Evolutionary conservation across 2,888 invertebrate genomes (phyloP), one percentile per base, ranked within the genome.

Genomic region (Tetrapedia diversipes): DNA sequence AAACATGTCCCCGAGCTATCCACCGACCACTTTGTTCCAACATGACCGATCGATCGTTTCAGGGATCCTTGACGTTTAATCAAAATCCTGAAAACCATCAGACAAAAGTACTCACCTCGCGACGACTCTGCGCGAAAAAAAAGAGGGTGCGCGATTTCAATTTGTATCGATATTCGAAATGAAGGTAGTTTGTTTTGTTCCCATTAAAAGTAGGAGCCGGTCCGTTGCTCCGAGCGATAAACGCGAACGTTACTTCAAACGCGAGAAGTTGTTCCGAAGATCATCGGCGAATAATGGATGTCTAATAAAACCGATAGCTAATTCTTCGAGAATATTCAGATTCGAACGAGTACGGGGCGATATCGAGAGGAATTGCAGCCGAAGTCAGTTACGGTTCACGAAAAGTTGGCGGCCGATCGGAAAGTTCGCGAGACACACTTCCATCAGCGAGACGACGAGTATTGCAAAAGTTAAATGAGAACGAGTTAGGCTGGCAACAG

Each of bases 381-480:
- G 24, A 60, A 77, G 59, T 69, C 63, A 66, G 59, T 64, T 74
- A 70, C 63, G 43, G 34, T 72, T 43, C 47, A 11, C 39, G 32
- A 45, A 76, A 47, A 45, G 56, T 76, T 72, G 29, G 6, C 27
- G 24, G 49, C 47, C 60, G 61, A 61, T 61, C 32, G 68, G 54
- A 57, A 59, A 65, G 60, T 73, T 68, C 34, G 49, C 59, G 53
- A 32, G 65, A 60, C 74, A 71, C 24, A 45, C 49, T 45, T 37
- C 27, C 29, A 54, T 32, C 51, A 4, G 61, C 27, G 41, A 22
- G 68, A 43, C 49, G 60, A 71, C 24, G 56, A 69, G 34, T 76
- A 64, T 77, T 74, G 56, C 60, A 53, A 78, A 82, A 84, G 80
- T 82, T 84, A 80, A 84, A 84, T 82, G 82, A 67, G 82, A 71